Evolutionary conservation across 2,797 vertebrate genomes (phyloP).

Genomic region (Allobates femoralis): DNA sequence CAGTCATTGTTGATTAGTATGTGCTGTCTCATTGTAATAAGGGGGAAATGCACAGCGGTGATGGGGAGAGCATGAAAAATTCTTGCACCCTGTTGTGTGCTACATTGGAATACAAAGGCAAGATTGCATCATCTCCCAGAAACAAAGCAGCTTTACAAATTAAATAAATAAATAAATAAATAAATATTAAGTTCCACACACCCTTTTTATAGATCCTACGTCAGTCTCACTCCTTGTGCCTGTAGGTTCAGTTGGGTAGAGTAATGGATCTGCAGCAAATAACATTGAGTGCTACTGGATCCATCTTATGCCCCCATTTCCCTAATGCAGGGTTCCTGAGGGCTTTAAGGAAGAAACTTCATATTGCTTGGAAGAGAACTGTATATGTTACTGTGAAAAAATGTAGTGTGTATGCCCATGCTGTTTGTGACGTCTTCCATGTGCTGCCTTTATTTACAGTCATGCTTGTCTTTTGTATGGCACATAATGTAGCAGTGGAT

Average conservation of each 20-base stretch:
- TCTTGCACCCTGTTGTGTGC: slow-evolving; percentile 44
- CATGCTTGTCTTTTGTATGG: slow-evolving; percentile 56
- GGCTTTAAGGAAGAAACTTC: slow-evolving; percentile 55
- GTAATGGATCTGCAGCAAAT: slow-evolving; percentile 34
- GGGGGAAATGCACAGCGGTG: slow-evolving; percentile 26
- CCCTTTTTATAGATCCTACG: slow-evolving; percentile 7
- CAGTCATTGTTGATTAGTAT: slow-evolving; percentile 26
- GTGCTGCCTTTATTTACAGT: slow-evolving; percentile 55
- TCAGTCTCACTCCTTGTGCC: slow-evolving; percentile 21
- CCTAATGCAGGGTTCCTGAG: slow-evolving; percentile 41
- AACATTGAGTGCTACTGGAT: slow-evolving; percentile 25
- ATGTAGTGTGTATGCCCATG: slow-evolving; percentile 53
- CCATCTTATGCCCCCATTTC: slow-evolving; percentile 13
- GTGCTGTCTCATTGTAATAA: slow-evolving; percentile 52
- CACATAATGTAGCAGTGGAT: slow-evolving; percentile 35
- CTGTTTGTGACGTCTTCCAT: slow-evolving; percentile 30
- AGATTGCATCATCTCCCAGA: slow-evolving; percentile 12
- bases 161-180: slow-evolving; percentile 42
- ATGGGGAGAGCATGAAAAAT: slow-evolving; percentile 35
- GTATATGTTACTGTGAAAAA: slow-evolving; percentile 48
- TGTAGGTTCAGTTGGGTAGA: slow-evolving; percentile 10
- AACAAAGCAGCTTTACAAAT: slow-evolving; percentile 52
- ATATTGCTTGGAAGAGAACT: slow-evolving; percentile 62
- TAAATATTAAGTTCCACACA: slow-evolving; percentile 34
- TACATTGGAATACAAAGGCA: slow-evolving; percentile 48